Conservation (phyloP, 2,797 vertebrate species). For the Peromyscus attwateri region DNA sequence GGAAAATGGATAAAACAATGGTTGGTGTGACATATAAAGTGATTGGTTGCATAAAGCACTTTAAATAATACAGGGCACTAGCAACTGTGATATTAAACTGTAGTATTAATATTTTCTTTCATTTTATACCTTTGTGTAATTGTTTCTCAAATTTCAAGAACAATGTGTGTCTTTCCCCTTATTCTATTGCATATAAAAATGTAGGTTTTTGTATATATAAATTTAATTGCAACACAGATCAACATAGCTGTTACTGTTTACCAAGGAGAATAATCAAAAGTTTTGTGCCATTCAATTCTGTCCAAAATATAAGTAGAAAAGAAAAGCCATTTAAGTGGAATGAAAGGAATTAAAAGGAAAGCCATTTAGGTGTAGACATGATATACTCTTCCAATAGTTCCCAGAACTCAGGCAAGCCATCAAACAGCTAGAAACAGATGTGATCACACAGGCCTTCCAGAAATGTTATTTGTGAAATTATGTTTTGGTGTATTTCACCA, state of each 20-base stretch:
- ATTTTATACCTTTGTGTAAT: constrained; percentile 17
- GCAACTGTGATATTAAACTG: constrained; percentile 5
- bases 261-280: neutral
- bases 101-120: neutral
- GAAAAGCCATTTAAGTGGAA: neutral
- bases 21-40: neutral
- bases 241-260: neutral
- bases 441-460: neutral
- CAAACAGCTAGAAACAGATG: neutral
- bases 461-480: constrained; percentile 1
- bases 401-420: neutral
- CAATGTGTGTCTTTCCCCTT: neutral
- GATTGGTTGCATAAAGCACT: neutral
- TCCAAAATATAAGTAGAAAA: constrained; percentile 16
- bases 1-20: constrained; percentile 31
- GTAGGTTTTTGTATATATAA: neutral
- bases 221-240: neutral
- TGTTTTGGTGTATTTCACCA: neutral
- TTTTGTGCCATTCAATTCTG: neutral
- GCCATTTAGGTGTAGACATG: neutral
- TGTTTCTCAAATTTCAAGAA: neutral
- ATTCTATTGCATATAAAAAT: neutral
- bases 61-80: neutral
- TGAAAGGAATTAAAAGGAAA: neutral
- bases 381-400: too few relatives aligned